Conservation (phyloP, 1,140 invertebrate genomes). For the Anastatus disparis region DNA sequence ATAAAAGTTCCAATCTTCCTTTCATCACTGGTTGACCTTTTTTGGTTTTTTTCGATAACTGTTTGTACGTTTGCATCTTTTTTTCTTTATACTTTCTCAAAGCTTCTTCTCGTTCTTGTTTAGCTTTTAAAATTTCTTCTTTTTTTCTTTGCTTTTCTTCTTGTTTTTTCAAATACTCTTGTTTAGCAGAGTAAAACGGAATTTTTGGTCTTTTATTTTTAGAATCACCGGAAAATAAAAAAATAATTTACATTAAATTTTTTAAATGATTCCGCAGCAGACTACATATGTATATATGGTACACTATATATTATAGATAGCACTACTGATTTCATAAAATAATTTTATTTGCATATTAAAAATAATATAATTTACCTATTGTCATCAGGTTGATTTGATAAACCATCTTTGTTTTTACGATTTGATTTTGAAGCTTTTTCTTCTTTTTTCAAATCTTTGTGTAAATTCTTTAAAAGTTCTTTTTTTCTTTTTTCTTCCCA, state of each 20-base stretch:
- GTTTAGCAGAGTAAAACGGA: slow-evolving; percentile 68
- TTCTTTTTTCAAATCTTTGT: slow-evolving; percentile 70
- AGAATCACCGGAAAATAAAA: slow-evolving; percentile 28
- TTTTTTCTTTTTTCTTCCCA: slow-evolving; percentile 74
- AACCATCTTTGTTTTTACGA: slow-evolving; percentile 8
- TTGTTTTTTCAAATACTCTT: slow-evolving; percentile 68
- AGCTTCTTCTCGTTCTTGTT: slow-evolving; percentile 72
- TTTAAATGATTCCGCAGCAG: too few species aligned
- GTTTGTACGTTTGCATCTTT: slow-evolving; percentile 74
- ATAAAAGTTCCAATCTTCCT: slow-evolving; percentile 75
- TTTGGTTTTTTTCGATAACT: slow-evolving; percentile 76
- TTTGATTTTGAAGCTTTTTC: slow-evolving; percentile 44
- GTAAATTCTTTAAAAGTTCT: slow-evolving; percentile 65
- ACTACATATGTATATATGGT: too few species aligned
- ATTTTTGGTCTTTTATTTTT: slow-evolving; percentile 52
- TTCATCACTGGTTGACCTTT: slow-evolving; percentile 85
- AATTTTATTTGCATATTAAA: not conserved
- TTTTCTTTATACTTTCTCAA: slow-evolving; percentile 74
- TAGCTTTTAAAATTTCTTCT: slow-evolving; percentile 64
- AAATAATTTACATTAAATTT: not conserved
- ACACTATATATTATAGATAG: too few species aligned
- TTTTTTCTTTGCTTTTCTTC: slow-evolving; percentile 69
- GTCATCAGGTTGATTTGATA: not conserved
- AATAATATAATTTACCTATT: slow-evolving; percentile 10
- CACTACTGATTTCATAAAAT: too few species aligned